Conservation (phyloP, 1,140 invertebrate species). For the Aphidius gifuensis region DNA sequence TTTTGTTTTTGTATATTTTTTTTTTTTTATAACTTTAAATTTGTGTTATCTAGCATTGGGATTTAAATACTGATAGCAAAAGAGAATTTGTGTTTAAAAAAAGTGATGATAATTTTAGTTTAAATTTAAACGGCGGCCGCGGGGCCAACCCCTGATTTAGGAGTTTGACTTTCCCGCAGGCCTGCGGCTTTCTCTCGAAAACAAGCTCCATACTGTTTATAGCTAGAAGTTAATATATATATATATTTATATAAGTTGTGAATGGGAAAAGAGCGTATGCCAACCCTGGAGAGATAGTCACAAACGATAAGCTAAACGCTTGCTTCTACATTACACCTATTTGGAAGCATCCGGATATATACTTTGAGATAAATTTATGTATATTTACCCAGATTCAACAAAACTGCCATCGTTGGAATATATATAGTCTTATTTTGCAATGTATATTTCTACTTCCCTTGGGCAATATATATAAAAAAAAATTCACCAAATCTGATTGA, state of each 20-base stretch:
- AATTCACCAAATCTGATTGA: no score
- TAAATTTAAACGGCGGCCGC: constrained; percentile 31
- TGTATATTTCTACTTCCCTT: no score
- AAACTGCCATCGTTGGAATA: no score
- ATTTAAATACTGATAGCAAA: constrained; percentile 24
- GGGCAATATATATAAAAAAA: no score
- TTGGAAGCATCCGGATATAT: background rate
- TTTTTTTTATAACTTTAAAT: background rate
- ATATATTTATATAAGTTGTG: background rate
- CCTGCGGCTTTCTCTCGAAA: background rate
- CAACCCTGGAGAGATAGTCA: constrained; percentile 15
- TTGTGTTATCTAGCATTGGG: constrained; percentile 28
- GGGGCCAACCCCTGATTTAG: constrained; percentile 36
- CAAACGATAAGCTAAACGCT: constrained; percentile 28
- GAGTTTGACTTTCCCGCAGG: constrained; percentile 19
- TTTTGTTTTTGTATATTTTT: background rate
- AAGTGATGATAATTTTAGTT: constrained; percentile 33
- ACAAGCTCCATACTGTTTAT: no score
- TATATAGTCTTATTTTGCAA: no score
- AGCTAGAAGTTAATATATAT: no score
- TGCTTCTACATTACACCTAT: constrained; percentile 16
- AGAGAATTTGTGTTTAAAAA: background rate
- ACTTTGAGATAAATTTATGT: no score
- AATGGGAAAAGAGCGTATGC: constrained; percentile 3
- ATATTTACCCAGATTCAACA: no score